Conservation (phyloP, 2,797 vertebrate genomes). For the Pogoniulus pusillus region DNA sequence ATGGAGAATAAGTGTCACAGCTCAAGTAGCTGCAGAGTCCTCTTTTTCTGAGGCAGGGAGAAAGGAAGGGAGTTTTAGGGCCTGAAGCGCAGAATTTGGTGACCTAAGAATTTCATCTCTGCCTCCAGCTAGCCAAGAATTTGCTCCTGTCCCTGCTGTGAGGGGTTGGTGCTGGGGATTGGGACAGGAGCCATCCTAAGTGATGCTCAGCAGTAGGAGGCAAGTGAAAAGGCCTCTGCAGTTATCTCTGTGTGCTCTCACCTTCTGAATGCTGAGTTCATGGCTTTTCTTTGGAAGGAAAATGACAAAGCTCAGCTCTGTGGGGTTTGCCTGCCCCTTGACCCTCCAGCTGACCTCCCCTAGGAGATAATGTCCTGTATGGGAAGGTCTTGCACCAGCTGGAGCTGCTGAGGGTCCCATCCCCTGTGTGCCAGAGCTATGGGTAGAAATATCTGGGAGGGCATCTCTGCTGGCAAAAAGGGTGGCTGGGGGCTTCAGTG, state of each 20-base stretch:
- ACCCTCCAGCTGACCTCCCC: not conserved
- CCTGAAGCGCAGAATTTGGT: not conserved
- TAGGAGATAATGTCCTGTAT: fast-evolving
- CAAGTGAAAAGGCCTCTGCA: not conserved
- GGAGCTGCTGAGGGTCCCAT: not conserved
- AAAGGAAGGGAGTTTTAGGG: not conserved
- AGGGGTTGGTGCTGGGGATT: not conserved
- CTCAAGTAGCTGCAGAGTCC: not conserved
- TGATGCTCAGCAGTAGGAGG: not conserved
- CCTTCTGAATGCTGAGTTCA: not conserved
- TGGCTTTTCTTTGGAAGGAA: not conserved
- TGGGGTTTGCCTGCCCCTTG: not conserved
- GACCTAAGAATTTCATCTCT: not conserved
- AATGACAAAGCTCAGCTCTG: not conserved
- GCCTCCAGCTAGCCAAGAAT: not conserved
- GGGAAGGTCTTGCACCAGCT: not conserved
- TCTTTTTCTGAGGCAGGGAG: not conserved
- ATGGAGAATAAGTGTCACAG: not conserved
- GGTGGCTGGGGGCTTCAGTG: not conserved
- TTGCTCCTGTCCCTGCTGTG: not conserved
- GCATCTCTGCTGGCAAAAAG: fast-evolving
- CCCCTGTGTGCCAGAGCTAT: not conserved
- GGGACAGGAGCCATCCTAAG: not conserved
- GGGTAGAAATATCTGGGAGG: not conserved
- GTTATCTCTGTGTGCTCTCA: not conserved